A percentile compares a stretch with the other conserved stretches of the same genome.
These are phyloP conservation scores for Callorhinus ursinus DNA, from an alignment of 2,113 vertebrate genomes.

Conservation along the genomic window DNA sequence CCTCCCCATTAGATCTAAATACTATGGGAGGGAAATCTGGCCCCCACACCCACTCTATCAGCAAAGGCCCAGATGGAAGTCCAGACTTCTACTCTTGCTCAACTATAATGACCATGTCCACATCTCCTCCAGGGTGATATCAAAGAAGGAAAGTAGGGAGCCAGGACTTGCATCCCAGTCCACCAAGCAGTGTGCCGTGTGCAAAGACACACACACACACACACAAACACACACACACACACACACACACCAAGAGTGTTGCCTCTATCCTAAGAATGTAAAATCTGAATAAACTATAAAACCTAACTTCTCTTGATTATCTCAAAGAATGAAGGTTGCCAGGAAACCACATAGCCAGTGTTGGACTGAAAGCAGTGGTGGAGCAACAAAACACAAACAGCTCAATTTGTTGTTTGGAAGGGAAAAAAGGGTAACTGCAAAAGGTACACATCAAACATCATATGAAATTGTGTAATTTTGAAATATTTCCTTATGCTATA, in stretches of 20 bases:
- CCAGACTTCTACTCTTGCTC: not conserved
- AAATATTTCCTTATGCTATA: not conserved
- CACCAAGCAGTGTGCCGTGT: not conserved
- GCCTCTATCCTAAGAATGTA: not conserved
- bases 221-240: not conserved
- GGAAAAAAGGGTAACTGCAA: not conserved
- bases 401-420: not conserved
- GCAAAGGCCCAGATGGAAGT: not conserved
- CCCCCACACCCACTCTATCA: not conserved
- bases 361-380: not conserved
- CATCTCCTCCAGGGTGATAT: not conserved
- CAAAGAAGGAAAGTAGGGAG: not conserved
- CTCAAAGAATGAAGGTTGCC: not conserved
- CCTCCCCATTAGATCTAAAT: not conserved
- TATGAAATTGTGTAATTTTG: not conserved
- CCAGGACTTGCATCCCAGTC: not conserved
- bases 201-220: not conserved
- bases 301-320: not conserved
- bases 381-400: not conserved
- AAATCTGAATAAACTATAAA: constrained; percentile 2
- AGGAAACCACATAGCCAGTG: not conserved
- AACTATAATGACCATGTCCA: not conserved
- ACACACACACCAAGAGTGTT: not conserved
- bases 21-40: accelerated
- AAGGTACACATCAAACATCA: not conserved